These are phyloP conservation scores for Tetramorium parvispinum DNA, from an alignment of 1,140 invertebrate genomes.

Conservation along the genomic window DNA sequence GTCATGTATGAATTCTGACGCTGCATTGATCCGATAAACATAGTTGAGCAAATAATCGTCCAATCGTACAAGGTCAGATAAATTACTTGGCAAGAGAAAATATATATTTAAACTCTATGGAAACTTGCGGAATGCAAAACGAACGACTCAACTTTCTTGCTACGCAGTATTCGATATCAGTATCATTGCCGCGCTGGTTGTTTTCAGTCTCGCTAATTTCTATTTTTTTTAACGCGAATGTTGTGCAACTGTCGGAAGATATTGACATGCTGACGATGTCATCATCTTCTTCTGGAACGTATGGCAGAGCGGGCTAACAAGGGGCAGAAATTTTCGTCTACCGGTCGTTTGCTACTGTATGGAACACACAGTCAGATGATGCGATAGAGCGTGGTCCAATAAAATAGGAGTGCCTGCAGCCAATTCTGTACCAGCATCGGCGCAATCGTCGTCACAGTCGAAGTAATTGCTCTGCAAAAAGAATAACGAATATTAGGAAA, in stretches of 20 bases:
- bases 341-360: constrained; percentile 82
- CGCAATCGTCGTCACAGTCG: constrained; percentile 85
- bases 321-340: constrained; percentile 43
- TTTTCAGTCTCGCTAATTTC: constrained; percentile 39
- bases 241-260: constrained; percentile 31
- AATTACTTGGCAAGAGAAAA: constrained; percentile 9
- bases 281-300: constrained; percentile 32
- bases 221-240: constrained; percentile 3
- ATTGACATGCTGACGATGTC: constrained; percentile 38
- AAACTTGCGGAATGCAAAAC: constrained; percentile 8
- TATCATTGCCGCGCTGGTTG: constrained; percentile 22
- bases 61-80: background rate
- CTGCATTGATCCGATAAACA: background rate
- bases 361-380: constrained; percentile 84
- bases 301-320: constrained; percentile 37
- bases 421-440: constrained; percentile 84
- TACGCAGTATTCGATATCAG: constrained; percentile 3
- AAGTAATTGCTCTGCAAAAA: constrained; percentile 85
- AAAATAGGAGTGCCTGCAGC: constrained; percentile 86
- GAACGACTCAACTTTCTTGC: constrained; percentile 22
- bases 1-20: background rate
- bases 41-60: constrained; percentile 9
- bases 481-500: background rate
- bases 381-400: constrained; percentile 85
- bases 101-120: constrained; percentile 14